Percentiles rank a stretch among this genome's conserved stretches.
Conservation (phyloP, 35 echinoderm and acorn worm genomes). For the Apostichopus japonicus region DNA sequence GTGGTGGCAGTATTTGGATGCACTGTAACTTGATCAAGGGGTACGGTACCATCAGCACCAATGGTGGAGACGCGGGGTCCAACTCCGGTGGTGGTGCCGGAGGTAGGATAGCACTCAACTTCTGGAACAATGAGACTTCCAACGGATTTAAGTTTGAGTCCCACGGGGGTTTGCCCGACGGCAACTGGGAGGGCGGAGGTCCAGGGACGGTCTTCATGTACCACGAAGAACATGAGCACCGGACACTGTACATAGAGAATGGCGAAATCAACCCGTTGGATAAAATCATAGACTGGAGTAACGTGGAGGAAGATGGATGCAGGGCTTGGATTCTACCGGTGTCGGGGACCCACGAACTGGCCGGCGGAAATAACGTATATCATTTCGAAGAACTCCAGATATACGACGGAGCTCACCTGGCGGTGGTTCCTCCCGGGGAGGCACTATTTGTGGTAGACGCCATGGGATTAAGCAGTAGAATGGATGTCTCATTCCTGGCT, state of each 20-base stretch:
- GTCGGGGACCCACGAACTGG: constrained; percentile 81
- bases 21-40: constrained; percentile 86
- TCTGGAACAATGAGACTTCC: constrained; percentile 70
- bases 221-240: constrained; percentile 77
- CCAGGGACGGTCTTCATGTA: constrained; percentile 90
- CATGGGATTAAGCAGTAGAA: not conserved
- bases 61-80: constrained; percentile 71
- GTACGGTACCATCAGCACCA: constrained; percentile 77
- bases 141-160: constrained; percentile 88
- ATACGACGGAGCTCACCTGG: constrained; percentile 84
- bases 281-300: constrained; percentile 86
- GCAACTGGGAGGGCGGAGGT: constrained; percentile 88
- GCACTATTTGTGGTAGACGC: constrained; percentile 29
- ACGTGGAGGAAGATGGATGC: constrained; percentile 87
- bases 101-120: constrained; percentile 78
- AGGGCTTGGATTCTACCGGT: constrained; percentile 83
- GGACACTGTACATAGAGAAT: constrained; percentile 87
- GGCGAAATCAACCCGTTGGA: constrained; percentile 55
- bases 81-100: constrained; percentile 87
- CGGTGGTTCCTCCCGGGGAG: constrained; percentile 53
- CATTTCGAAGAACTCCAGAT: constrained; percentile 94
- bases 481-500: constrained; percentile 2
- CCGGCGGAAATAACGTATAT: constrained; percentile 74
- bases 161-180: constrained; percentile 72
- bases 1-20: constrained; percentile 97